A percentile compares a stretch with the other conserved stretches of the same genome.
Evolutionary conservation across 2,113 vertebrate genomes (phyloP).

Genomic region (Elaphurus davidianus): DNA sequence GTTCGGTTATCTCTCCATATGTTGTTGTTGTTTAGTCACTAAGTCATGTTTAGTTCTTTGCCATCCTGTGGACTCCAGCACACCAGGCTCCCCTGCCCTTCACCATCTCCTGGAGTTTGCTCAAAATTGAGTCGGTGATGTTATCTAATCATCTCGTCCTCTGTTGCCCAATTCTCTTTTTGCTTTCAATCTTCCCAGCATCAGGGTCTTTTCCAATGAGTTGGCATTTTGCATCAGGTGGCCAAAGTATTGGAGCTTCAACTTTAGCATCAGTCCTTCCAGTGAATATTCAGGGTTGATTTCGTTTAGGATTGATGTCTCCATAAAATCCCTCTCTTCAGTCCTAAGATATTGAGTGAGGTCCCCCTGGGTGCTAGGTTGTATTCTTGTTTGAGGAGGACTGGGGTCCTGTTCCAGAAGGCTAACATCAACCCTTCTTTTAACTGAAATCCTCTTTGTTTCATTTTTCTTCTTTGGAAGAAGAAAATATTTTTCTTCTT

Average conservation of each 20-base stretch:
- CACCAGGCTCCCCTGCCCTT: not conserved
- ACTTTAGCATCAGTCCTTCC: not conserved
- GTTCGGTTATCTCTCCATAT: not conserved
- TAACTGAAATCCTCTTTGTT: not conserved
- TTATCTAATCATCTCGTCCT: not conserved
- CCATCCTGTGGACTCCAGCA: accelerated
- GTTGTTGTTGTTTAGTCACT: not conserved
- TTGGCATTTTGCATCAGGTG: not conserved
- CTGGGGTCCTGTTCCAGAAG: not conserved
- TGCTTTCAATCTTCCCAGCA: not conserved
- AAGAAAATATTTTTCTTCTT: not conserved
- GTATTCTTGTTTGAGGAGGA: not conserved
- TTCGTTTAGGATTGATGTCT: not conserved
- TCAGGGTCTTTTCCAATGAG: not conserved
- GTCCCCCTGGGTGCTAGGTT: not conserved
- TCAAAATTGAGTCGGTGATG: not conserved
- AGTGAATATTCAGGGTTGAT: not conserved
- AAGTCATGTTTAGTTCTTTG: not conserved
- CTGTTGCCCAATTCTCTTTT: not conserved
- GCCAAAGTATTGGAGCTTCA: not conserved
- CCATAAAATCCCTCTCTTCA: not conserved
- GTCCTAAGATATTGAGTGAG: not conserved
- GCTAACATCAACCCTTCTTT: not conserved
- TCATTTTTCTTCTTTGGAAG: not conserved
- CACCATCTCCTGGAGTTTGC: not conserved